Percentiles rank a stretch among this genome's conserved stretches.
Evolutionary conservation across 2,113 vertebrate species (phyloP).

Genomic region (Phainopepla nitens): DNA sequence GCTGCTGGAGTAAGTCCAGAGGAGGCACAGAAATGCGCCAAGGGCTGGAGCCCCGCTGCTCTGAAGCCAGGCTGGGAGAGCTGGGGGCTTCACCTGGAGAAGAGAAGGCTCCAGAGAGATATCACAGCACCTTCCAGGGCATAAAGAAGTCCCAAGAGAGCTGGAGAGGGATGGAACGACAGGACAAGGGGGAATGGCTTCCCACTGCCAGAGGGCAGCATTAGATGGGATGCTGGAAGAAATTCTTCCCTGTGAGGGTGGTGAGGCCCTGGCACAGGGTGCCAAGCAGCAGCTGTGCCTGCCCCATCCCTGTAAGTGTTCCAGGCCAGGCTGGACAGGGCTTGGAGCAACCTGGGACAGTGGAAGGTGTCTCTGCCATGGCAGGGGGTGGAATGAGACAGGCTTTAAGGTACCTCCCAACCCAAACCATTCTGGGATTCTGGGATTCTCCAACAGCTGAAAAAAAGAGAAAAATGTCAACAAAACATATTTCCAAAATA

Average conservation of each 20-base stretch:
- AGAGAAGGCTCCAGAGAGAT: neutral
- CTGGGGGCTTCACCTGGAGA: fast-evolving
- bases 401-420: neutral
- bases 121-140: neutral
- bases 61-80: neutral
- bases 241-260: neutral
- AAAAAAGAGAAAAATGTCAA: neutral
- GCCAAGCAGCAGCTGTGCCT: neutral
- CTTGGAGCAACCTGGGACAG: neutral
- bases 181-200: neutral
- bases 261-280: neutral
- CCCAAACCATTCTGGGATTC: neutral
- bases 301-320: neutral
- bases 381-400: neutral
- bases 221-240: too few species aligned
- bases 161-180: neutral
- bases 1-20: fast-evolving
- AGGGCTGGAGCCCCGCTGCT: neutral
- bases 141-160: neutral
- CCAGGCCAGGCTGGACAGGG: neutral
- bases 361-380: neutral
- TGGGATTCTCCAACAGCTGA: neutral
- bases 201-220: neutral
- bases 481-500: neutral
- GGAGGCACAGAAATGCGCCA: neutral